Evolutionary conservation across 1,140 invertebrate genomes (phyloP), one percentile per base, ranked within the genome.

Genomic region (Drosophila gunungcola): DNA sequence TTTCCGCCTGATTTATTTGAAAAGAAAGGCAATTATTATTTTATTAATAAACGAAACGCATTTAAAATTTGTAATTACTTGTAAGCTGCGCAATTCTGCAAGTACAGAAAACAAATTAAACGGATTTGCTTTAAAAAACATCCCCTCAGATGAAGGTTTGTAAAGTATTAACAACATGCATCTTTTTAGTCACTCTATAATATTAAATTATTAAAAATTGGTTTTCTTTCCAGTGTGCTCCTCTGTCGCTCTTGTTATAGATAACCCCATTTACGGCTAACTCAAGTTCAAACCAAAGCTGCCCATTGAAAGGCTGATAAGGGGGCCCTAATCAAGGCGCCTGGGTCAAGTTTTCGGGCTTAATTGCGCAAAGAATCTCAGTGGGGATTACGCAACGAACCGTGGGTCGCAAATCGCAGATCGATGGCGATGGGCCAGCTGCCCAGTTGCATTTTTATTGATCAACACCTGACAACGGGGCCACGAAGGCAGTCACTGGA

Each of bases 401-500:
- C 54, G 43, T 49, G 62, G 60, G 55, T 55, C 64, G 21, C 34
- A 4, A 36, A 56, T 49, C 16, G 6, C 38, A 38, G 46, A 45
- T 48, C 53, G 42, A 38, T 58, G 10, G 41, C 2, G 43, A 68
- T 68, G 64, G 64, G 64, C 70, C 75, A 56, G 72, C 54, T 88
- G 73, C 51, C 55, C 73, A 82, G 67, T 73, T 88, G 83, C 79
- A 88, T 64, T 82, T 84, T 77, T 80, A 89, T 89, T 80, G 80
- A 80, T 84, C 84, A 89, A 89, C 84, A 89, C 79, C 84, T 88
- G 84, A 61, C 80, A 88, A 89, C 82, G 68, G 65, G 73, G 84
- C 73, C 79, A 78, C 61, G 52, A 48, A 16, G 41, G 48, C 25
- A 58, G 62, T 64, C 45, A 16, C 27, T 38, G 34, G 45, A 58